Conservation (phyloP, 1,140 invertebrate genomes). For the Penaeus indicus region DNA sequence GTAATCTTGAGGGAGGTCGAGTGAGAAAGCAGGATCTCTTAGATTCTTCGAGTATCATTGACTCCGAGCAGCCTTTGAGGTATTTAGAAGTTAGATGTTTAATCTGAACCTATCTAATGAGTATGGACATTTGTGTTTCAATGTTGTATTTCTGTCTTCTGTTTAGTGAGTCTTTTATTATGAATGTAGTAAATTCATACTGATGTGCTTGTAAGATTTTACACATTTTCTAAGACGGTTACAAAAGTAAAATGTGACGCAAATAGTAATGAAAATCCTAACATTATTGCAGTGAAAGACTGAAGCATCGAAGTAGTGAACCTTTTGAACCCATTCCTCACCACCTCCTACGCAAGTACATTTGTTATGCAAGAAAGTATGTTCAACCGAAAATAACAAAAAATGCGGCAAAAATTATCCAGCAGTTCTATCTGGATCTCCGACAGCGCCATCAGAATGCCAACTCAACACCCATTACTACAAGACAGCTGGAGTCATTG, state of each 20-base stretch:
- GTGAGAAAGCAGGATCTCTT: neutral
- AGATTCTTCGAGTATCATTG: too few species aligned
- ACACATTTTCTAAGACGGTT: too few species aligned
- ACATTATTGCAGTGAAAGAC: slow-evolving; percentile 73
- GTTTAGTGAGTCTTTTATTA: too few species aligned
- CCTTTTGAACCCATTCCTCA: slow-evolving; percentile 81
- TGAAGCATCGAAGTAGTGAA: slow-evolving; percentile 77
- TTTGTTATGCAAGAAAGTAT: slow-evolving; percentile 91
- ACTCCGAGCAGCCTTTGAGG: too few species aligned
- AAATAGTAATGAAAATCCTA: neutral
- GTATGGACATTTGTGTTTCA: too few species aligned
- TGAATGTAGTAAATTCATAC: too few species aligned
- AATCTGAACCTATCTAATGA: too few species aligned
- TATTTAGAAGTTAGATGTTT: too few species aligned
- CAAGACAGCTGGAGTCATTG: slow-evolving; percentile 88
- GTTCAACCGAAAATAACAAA: slow-evolving; percentile 83
- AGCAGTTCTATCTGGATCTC: slow-evolving; percentile 87
- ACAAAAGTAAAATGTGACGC: neutral
- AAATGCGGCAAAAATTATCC: slow-evolving; percentile 79
- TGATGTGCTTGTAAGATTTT: too few species aligned
- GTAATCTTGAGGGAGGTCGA: neutral
- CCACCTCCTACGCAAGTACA: slow-evolving; percentile 87
- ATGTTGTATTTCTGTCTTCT: too few species aligned
- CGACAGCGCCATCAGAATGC: slow-evolving; percentile 77
- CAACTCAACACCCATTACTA: slow-evolving; percentile 82